Evolutionary conservation across 1,140 invertebrate genomes (phyloP), one percentile per base, ranked within the genome.

Genomic region (Oscheius sp.): DNA sequence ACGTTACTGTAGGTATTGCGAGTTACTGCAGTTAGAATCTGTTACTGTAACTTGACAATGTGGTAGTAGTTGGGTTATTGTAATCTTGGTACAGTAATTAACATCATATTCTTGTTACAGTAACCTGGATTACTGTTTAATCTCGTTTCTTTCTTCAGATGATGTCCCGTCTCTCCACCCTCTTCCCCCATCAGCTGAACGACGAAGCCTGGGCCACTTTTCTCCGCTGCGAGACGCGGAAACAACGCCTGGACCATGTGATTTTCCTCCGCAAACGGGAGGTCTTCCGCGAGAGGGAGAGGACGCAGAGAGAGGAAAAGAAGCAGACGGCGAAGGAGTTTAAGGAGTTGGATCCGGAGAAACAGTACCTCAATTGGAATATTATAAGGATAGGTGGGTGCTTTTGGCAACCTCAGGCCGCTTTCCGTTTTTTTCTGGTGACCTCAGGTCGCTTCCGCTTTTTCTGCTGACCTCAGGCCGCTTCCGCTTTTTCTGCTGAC

Each of bases 131-230:
- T n/a, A n/a, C n/a, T n/a, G n/a, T n/a, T n/a, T n/a, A n/a, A n/a
- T n/a, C n/a, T n/a, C n/a, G n/a, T n/a, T n/a, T 55, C 23, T n/a
- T 23, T 55, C 15, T 77, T 79, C 35, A 77, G 76, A 15, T 73
- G 7, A n/a, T 77, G 10, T 63, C 63, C 18, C 52, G 35, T 36
- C 15, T 77, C 13, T 61, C 76, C 28, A 15, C 38, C 2, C 35
- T 66, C 26, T 74, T 77, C 46, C 76, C 76, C 1, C 18, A 26
- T 18, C 20, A 38, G 4, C n/a, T 77, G 3, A 62, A 20, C 7
- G 77, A 75, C 34, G 20, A 28, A 13, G 23, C 65, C 20, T 77
- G 76, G 76, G 31, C 20, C 0, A 36, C 55, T n/a, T 28, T 77
- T n/a, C 15, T 59, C 4, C 7, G 42, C 15, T 36, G 45, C 3